Evolutionary conservation across 2,888 invertebrate genomes (phyloP), one percentile per base, ranked within the genome.

Genomic region (Drosophila algonquin): DNA sequence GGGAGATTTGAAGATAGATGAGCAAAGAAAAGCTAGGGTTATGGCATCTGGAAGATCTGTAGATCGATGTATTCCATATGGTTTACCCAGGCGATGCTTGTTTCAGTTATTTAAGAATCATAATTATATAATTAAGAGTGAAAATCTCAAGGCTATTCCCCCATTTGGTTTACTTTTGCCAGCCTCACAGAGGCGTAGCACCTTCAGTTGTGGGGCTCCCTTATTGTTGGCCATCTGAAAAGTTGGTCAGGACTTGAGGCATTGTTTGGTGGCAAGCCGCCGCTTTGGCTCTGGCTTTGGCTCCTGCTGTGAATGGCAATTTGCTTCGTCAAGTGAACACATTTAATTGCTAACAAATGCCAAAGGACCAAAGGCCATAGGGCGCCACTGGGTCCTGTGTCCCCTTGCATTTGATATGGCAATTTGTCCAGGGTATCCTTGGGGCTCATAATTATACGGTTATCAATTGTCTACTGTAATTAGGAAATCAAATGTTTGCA

Each of bases 331-430:
- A 82, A 79, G 86, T 83, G 86, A 86, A 82, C 77, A 82, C 72
- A 87, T 83, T 83, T 83, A 83, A 83, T 83, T 83, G 86, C 82
- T 83, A 79, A 75, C 75, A 79, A 87, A 81, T 54, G 62, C 68
- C 70, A 73, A 65, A 70, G 67, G 67, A 55, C 81, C 50, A 72
- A 60, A 45, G 27, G 57, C 81, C 50, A 72, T 51, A 35, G 27
- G 45, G 24, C 44, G 73, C 75, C 82, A 79, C 68, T 85, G 73
- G 87, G 77, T 86, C 82, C 30, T 7, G 8, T 30, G 30, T 8
- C 30, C 8, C 86, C 86, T 57, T 59, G 63, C 46, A 62, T 45
- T 55, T 73, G 50, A 61, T 40, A 59, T n/a, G 35, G 63, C 52
- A 21, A 55, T 55, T 53, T 47, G 46, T 52, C 30, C 46, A 24